Base-by-base conservation (phyloP, 2,113 vertebrate species). In the Lonchura striata region DNA sequence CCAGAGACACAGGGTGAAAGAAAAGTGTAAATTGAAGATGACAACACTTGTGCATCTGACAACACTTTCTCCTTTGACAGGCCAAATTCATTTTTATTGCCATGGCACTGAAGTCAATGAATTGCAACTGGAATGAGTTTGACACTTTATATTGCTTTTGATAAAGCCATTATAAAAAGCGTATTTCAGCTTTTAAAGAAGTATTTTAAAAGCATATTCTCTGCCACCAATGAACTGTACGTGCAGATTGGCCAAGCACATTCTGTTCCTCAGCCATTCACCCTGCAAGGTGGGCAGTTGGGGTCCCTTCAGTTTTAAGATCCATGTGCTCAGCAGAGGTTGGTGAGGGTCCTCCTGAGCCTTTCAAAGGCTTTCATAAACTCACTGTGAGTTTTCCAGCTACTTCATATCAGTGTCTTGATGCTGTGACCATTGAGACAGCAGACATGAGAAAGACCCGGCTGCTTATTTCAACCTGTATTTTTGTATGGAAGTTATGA, bases 21-120 rank as follows among this genome's bases (percentile, higher is more conserved):
- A 31, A 7, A 96, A 81, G 95, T 84, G 94, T 93, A 95, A 95
- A 97, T 92, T 96, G 90, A 95, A 93, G 92, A 92, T 93, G 95
- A 97, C 95, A 96, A 95, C 92, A 64, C 90, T 88, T 53, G 77
- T 82, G 86, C 46, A 37, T 81, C 88, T 90, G 88, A 93, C 88
- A 96, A 94, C 92, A 82, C 49, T 16, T 65, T 92, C 93, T 95
- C 56, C 76, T 93, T 79, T 0, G 30, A 91, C 83, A 93, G 92
- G 80, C 82, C 93, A 84, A 94, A 92, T 79, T 86, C 80, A 79
- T 72, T 84, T 86, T 86, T 93, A 95, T 94, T 93, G 95, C 83
- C 57, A 57, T 2, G 53, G 92, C 72, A 57, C 82, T 82, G 7
- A 86, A 90, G 85, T 86, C 88, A 96, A 79, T 82, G 93, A 86